Evolutionary conservation across 2,888 invertebrate species (phyloP).

Genomic region (Polyommatus icarus): DNA sequence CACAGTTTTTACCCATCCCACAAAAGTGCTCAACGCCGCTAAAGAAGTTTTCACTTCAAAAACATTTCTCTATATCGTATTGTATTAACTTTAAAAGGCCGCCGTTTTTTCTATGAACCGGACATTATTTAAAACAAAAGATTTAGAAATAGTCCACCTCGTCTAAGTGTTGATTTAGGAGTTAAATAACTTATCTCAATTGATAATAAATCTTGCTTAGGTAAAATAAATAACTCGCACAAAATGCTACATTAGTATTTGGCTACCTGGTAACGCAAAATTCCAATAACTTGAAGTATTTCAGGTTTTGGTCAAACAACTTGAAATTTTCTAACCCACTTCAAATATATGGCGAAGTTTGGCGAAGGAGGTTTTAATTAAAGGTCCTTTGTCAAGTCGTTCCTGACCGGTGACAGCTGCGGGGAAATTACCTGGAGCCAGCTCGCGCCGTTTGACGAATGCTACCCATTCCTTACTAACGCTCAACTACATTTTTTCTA

Average conservation of each 20-base stretch:
- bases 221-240: not conserved
- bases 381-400: conserved; percentile 48
- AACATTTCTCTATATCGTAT: not conserved
- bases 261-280: not conserved
- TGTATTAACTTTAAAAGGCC: not conserved
- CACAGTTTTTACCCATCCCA: too few species aligned
- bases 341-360: conserved; percentile 44
- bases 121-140: too few species aligned
- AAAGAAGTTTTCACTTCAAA: too few species aligned
- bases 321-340: conserved; percentile 29
- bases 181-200: too few species aligned
- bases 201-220: too few species aligned
- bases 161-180: too few species aligned
- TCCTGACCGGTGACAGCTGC: conserved; percentile 49
- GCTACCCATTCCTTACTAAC: conserved; percentile 1
- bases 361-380: conserved; percentile 52
- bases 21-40: too few species aligned
- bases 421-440: conserved; percentile 47
- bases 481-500: not conserved
- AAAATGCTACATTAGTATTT: not conserved
- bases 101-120: too few species aligned
- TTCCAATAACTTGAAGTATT: conserved; percentile 21
- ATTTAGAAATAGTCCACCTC: too few species aligned
- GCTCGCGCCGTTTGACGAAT: conserved; percentile 26
- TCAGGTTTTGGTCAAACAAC: conserved; percentile 22